Conservation (phyloP, 2,888 invertebrate genomes). For the Latrodectus elegans region DNA sequence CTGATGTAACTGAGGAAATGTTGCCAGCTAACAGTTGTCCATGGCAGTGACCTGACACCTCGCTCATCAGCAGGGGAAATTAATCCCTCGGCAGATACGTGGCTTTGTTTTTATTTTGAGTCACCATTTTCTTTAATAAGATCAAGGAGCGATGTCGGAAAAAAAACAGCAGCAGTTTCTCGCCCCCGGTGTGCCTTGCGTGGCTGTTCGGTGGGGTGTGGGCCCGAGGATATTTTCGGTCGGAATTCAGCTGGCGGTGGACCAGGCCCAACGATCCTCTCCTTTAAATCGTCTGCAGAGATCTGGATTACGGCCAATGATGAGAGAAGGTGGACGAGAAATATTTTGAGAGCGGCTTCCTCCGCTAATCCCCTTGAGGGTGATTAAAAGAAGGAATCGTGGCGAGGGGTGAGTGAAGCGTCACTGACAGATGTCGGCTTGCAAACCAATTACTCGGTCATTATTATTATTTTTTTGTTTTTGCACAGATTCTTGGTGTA, state of each 20-base stretch:
- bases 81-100: too few species aligned
- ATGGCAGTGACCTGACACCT: too few species aligned
- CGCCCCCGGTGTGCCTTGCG: neutral
- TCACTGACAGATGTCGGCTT: too few species aligned
- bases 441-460: too few species aligned
- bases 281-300: neutral
- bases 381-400: neutral
- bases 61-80: too few species aligned
- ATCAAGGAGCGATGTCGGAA: neutral
- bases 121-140: neutral
- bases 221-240: conserved; percentile 20
- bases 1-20: too few species aligned
- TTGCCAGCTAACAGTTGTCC: too few species aligned
- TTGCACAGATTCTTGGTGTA: too few species aligned
- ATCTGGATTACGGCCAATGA: conserved; percentile 7
- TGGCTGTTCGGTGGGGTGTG: neutral
- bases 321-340: neutral
- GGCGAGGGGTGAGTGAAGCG: neutral
- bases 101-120: too few species aligned
- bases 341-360: neutral
- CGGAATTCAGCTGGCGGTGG: conserved; percentile 23
- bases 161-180: too few species aligned
- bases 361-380: neutral
- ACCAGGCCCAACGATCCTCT: conserved; percentile 9
- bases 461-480: too few species aligned